A percentile compares a stretch with the other conserved stretches of the same genome.
Evolutionary conservation across 2,797 vertebrate species (phyloP).

Genomic region (Xenopus petersii): DNA sequence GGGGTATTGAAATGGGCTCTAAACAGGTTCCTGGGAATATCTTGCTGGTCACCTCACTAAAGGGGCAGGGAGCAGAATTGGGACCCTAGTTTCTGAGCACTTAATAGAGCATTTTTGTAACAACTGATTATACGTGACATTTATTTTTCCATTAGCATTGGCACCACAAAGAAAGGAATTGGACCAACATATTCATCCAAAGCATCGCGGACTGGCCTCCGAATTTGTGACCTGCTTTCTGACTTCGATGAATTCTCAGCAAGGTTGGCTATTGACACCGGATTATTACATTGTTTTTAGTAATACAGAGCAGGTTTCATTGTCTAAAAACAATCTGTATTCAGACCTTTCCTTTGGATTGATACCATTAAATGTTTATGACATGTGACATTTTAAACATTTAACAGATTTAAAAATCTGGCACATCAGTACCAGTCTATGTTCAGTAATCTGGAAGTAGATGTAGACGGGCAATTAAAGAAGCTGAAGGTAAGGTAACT

Average conservation of each 20-base stretch:
- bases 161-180: slow-evolving; percentile 97
- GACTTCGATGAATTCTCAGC: slow-evolving; percentile 92
- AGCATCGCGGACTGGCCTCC: slow-evolving; percentile 90
- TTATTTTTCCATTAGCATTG: slow-evolving; percentile 72
- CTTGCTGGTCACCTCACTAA: too few species aligned
- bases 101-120: too few species aligned
- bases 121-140: background rate
- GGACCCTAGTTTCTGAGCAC: too few species aligned
- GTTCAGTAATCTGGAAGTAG: slow-evolving; percentile 86
- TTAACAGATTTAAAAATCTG: slow-evolving; percentile 88
- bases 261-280: slow-evolving; percentile 65
- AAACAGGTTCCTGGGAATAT: too few species aligned
- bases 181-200: slow-evolving; percentile 96
- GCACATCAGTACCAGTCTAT: slow-evolving; percentile 91
- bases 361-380: too few species aligned
- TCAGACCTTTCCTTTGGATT: too few species aligned
- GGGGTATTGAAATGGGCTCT: too few species aligned
- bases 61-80: too few species aligned
- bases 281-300: background rate
- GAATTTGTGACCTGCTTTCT: slow-evolving; percentile 90
- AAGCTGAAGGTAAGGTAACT: slow-evolving; percentile 79
- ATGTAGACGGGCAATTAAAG: slow-evolving; percentile 85
- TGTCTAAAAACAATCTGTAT: too few species aligned
- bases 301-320: background rate
- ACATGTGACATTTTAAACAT: background rate